phyloP scores from a whole-genome alignment of 1,140 invertebrate species.

The Zaprionus inermis region DNA sequence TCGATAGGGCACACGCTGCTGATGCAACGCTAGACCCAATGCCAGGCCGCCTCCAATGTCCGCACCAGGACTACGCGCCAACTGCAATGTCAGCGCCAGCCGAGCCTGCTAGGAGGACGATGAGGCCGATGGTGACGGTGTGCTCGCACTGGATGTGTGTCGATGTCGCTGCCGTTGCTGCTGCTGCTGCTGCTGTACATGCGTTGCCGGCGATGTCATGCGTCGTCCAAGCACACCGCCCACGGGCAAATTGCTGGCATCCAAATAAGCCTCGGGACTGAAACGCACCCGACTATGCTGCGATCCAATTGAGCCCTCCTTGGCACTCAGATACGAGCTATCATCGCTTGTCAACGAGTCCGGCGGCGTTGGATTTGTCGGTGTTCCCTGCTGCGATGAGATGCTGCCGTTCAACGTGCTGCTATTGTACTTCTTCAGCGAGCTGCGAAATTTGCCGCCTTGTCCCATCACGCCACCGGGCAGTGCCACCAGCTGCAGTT shows the following conservation, averaged over 20 bases:
- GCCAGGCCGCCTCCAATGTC: conserved; percentile 50
- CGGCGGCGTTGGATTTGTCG: conserved; percentile 93
- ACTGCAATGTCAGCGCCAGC: conserved; percentile 73
- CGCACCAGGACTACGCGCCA: conserved; percentile 80
- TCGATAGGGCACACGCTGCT: conserved; percentile 73
- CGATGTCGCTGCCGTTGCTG: conserved; percentile 59
- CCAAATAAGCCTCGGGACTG: conserved; percentile 89
- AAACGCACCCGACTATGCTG: conserved; percentile 90
- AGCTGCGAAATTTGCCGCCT: conserved; percentile 67
- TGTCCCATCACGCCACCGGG: background rate
- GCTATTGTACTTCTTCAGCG: conserved; percentile 62
- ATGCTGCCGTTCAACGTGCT: conserved; percentile 54
- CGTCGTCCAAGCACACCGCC: conserved; percentile 28
- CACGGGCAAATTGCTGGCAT: conserved; percentile 67
- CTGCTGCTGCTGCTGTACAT: conserved; percentile 38
- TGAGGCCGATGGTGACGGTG: conserved; percentile 72
- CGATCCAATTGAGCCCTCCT: conserved; percentile 88
- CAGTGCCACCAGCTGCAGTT: conserved; percentile 4
- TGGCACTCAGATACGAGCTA: conserved; percentile 92
- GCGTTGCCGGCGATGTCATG: conserved; percentile 59
- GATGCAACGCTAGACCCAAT: conserved; percentile 50
- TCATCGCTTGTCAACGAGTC: conserved; percentile 93
- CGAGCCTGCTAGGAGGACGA: conserved; percentile 80
- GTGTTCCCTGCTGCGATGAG: conserved; percentile 86
- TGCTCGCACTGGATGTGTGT: conserved; percentile 65